A percentile compares a stretch with the other conserved stretches of the same genome.
These are phyloP conservation scores for Colletes latitarsis DNA, from an alignment of 1,140 invertebrate species.

Conservation along the genomic window DNA sequence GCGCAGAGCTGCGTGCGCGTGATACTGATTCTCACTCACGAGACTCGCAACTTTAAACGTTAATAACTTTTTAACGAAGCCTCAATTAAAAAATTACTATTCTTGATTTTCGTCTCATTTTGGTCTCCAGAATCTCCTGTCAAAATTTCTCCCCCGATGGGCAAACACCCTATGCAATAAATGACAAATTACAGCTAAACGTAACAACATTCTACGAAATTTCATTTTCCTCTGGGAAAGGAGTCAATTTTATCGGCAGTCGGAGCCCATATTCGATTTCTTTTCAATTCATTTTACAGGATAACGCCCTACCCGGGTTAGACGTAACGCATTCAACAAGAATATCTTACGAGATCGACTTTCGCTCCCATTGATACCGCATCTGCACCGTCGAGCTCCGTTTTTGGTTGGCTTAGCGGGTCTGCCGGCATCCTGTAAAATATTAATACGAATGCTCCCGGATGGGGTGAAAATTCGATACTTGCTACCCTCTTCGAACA, in stretches of 20 bases:
- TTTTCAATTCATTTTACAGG: conserved; percentile 1
- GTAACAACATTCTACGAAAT: too few species aligned
- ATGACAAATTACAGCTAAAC: too few species aligned
- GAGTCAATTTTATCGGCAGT: not conserved
- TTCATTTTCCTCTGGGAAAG: too few species aligned
- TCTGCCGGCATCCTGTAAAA: conserved; percentile 63
- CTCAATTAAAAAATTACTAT: too few species aligned
- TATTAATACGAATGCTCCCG: conserved; percentile 74
- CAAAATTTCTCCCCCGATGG: too few species aligned
- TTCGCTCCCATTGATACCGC: conserved; percentile 42
- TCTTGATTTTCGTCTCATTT: too few species aligned
- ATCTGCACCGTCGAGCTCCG: conserved; percentile 53
- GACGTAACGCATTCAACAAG: conserved; percentile 8
- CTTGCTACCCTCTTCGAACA: conserved; percentile 39
- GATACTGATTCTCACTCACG: too few species aligned
- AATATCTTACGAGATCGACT: conserved; percentile 54
- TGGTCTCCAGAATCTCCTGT: too few species aligned
- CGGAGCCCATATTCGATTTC: not conserved
- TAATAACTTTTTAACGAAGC: too few species aligned
- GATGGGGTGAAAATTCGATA: conserved; percentile 75
- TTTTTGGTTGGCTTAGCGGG: conserved; percentile 42
- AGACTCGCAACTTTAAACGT: too few species aligned
- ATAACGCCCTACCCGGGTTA: not conserved
- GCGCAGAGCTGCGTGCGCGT: too few species aligned
- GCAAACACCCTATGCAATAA: too few species aligned